phyloP scores from a whole-genome alignment of 1,140 invertebrate genomes.

The Drosophila equinoxialis region DNA sequence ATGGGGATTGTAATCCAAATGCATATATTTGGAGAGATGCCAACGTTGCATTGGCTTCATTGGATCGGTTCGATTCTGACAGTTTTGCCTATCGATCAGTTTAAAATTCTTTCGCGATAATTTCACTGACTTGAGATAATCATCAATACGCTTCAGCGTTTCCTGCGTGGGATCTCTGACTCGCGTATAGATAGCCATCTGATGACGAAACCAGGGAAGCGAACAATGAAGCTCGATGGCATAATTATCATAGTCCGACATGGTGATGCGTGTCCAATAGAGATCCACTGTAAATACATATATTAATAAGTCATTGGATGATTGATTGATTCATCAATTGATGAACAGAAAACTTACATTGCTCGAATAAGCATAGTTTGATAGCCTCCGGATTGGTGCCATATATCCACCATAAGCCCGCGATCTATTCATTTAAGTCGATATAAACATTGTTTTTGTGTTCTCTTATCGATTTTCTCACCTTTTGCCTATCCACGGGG shows the following conservation, averaged over 20 bases:
- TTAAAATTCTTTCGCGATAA: slow-evolving; percentile 22
- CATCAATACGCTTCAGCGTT: slow-evolving; percentile 7
- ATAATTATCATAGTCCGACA: slow-evolving; percentile 47
- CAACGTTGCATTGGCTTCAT: slow-evolving; percentile 37
- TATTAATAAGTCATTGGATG: background rate
- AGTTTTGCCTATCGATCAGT: slow-evolving; percentile 24
- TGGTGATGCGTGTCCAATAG: slow-evolving; percentile 62
- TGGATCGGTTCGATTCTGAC: background rate
- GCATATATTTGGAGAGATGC: slow-evolving; percentile 52
- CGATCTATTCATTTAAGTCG: slow-evolving; percentile 39
- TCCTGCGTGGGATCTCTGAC: slow-evolving; percentile 5
- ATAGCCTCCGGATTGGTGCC: slow-evolving; percentile 27
- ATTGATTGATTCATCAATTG: background rate
- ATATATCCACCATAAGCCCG: slow-evolving; percentile 62
- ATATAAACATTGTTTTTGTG: background rate
- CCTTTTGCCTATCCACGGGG: slow-evolving; percentile 50
- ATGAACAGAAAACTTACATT: slow-evolving; percentile 39
- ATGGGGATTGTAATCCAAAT: slow-evolving; percentile 54
- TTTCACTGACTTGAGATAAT: slow-evolving; percentile 35
- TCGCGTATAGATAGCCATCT: slow-evolving; percentile 53
- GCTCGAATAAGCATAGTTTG: slow-evolving; percentile 34
- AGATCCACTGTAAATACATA: slow-evolving; percentile 38
- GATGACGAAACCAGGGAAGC: slow-evolving; percentile 59
- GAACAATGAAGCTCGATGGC: slow-evolving; percentile 61
- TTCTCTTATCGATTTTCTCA: slow-evolving; percentile 15